A percentile compares a stretch with the other conserved stretches of the same genome.
These are phyloP conservation scores for Eudemis profundana DNA, from an alignment of 2,888 invertebrate species.

Conservation along the genomic window DNA sequence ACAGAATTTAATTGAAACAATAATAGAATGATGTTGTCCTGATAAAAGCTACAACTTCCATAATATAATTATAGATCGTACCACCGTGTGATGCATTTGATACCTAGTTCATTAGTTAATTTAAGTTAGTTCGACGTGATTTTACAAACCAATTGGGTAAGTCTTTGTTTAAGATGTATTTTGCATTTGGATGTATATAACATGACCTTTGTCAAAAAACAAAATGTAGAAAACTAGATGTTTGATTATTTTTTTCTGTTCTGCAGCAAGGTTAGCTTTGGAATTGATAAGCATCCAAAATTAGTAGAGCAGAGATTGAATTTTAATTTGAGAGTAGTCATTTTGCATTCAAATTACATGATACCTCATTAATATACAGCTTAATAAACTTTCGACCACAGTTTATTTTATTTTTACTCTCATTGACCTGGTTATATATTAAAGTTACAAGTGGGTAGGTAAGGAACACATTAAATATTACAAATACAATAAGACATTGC, in stretches of 20 bases:
- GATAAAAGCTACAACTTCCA: slow-evolving; percentile 40
- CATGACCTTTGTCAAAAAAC: slow-evolving; percentile 22
- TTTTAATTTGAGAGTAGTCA: background rate
- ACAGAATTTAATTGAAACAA: slow-evolving; percentile 49
- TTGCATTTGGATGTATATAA: slow-evolving; percentile 35
- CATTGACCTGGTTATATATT: too few species aligned
- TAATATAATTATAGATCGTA: slow-evolving; percentile 29
- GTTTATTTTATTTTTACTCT: background rate
- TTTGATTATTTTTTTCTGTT: slow-evolving; percentile 6
- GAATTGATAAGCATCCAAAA: slow-evolving; percentile 22
- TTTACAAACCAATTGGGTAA: slow-evolving; percentile 36
- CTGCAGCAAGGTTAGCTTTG: slow-evolving; percentile 1
- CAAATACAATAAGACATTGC: too few species aligned
- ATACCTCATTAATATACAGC: background rate
- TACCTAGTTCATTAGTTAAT: slow-evolving; percentile 32
- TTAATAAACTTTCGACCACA: background rate
- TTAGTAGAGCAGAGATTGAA: slow-evolving; percentile 12
- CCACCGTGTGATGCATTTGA: slow-evolving; percentile 42
- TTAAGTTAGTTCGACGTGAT: slow-evolving; percentile 33
- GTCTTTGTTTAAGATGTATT: slow-evolving; percentile 41
- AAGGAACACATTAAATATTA: too few species aligned
- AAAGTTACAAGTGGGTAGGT: slow-evolving; percentile 16
- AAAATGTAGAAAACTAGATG: slow-evolving; percentile 9
- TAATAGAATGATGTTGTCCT: slow-evolving; percentile 46
- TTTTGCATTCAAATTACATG: background rate